phyloP scores from a whole-genome alignment of 2,113 vertebrate genomes.

The Ictalurus punctatus region DNA sequence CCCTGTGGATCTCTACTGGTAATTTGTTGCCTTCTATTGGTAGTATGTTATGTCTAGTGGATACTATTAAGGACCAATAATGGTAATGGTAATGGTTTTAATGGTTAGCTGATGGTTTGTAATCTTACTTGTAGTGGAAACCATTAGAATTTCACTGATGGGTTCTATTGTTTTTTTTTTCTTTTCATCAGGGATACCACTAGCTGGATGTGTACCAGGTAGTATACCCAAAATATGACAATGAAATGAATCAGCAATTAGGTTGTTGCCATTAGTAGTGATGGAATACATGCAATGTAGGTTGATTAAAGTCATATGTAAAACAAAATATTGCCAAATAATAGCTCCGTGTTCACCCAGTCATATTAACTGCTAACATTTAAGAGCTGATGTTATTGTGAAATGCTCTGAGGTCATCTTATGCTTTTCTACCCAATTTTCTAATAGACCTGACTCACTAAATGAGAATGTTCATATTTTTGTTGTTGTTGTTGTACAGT shows the following conservation, averaged over 20 bases:
- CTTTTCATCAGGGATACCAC: no score
- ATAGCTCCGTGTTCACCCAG: not conserved
- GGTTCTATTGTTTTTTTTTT: no score
- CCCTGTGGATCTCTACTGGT: no score
- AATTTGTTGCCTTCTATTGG: no score
- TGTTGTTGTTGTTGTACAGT: constrained; percentile 10
- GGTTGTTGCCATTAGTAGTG: not conserved
- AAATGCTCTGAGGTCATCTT: not conserved
- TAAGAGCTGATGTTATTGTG: not conserved
- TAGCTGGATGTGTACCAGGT: not conserved
- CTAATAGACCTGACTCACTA: not conserved
- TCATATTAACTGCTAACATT: not conserved
- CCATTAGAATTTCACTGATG: no score
- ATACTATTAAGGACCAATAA: no score
- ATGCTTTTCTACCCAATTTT: not conserved
- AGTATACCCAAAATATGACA: not conserved
- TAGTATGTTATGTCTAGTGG: no score
- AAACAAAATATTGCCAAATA: not conserved
- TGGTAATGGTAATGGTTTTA: no score
- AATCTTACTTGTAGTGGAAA: no score
- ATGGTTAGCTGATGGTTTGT: no score
- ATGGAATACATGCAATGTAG: not conserved
- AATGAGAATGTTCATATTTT: not conserved
- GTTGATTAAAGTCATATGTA: not conserved
- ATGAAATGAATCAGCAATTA: not conserved